Evolutionary conservation across 1,140 invertebrate genomes (phyloP).

Genomic region (Megathymus violae): DNA sequence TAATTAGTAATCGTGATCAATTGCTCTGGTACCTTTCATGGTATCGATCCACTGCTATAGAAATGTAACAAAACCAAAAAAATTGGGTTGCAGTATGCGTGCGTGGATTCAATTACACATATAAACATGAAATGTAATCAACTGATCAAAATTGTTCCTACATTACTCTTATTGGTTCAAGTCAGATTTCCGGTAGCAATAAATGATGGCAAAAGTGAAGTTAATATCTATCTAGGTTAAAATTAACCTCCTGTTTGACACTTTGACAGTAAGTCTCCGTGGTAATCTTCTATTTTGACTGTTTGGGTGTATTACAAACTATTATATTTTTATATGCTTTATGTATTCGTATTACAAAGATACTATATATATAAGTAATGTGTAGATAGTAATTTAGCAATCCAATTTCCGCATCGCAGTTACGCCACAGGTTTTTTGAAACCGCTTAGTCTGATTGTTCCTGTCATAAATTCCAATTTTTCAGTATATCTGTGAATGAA

Average conservation of each 20-base stretch:
- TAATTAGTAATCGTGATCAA: no score
- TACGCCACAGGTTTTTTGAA: slow-evolving; percentile 65
- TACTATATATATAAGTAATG: slow-evolving; percentile 22
- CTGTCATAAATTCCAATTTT: slow-evolving; percentile 3
- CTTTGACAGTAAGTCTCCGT: not conserved
- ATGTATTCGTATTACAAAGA: no score
- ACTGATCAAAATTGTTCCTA: slow-evolving; percentile 2
- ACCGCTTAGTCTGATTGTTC: slow-evolving; percentile 34
- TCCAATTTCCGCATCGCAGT: slow-evolving; percentile 73
- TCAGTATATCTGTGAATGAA: slow-evolving; percentile 6
- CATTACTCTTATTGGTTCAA: slow-evolving; percentile 3
- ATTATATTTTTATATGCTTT: no score
- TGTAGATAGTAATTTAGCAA: slow-evolving; percentile 65
- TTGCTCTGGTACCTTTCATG: no score
- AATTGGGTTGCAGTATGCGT: slow-evolving; percentile 12
- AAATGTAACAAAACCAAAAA: slow-evolving; percentile 5
- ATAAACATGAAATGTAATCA: slow-evolving; percentile 23
- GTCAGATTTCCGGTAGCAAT: slow-evolving; percentile 13
- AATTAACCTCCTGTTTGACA: no score
- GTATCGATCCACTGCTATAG: not conserved
- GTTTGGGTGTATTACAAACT: not conserved
- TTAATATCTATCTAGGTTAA: no score
- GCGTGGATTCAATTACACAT: slow-evolving; percentile 9
- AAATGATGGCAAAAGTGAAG: not conserved
- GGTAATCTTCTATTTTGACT: not conserved